Evolutionary conservation across 37 sponge, comb jelly and placozoan genomes (phyloP).

Genomic region (Crambe crambe): DNA sequence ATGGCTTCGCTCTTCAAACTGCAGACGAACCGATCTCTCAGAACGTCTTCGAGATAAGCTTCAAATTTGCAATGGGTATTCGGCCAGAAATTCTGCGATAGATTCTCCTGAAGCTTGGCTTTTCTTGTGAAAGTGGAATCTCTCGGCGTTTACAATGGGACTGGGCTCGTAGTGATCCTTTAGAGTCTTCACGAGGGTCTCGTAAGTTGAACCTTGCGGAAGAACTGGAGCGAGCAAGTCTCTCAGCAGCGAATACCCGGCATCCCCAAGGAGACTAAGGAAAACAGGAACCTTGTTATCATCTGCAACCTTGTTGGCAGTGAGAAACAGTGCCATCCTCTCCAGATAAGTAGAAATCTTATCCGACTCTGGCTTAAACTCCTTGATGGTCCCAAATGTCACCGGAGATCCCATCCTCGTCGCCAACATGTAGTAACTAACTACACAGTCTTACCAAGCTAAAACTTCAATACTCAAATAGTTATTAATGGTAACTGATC

Average conservation of each 20-base stretch:
- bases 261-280: background rate
- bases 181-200: background rate
- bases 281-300: background rate
- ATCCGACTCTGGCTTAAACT: background rate
- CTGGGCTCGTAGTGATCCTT: background rate
- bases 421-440: no score
- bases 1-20: background rate
- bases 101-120: background rate
- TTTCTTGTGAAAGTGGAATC: background rate
- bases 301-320: background rate
- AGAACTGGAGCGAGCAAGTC: background rate
- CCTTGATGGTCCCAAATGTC: background rate
- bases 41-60: background rate
- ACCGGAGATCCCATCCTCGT: background rate
- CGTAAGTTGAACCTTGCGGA: background rate
- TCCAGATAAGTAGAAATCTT: background rate
- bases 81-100: background rate
- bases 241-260: background rate
- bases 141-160: background rate
- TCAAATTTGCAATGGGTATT: background rate
- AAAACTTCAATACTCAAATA: no score
- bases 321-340: background rate
- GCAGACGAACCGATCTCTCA: background rate
- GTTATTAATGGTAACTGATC: no score
- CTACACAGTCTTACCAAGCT: no score